phyloP scores from a whole-genome alignment of 2,888 invertebrate species.

The Augiades crinisus region DNA sequence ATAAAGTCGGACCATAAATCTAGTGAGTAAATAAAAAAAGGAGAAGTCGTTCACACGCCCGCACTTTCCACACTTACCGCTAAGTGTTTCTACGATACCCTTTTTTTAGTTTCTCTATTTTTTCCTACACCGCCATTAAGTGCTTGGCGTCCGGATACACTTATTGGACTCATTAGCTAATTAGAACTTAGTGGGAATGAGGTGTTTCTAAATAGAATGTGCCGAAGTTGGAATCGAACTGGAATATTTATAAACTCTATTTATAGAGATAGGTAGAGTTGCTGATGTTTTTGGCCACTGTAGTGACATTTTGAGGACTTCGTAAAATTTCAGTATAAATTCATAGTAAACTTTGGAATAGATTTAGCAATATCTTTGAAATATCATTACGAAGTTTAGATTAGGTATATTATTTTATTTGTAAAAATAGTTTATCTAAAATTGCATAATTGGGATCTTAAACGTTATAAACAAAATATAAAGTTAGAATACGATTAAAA shows the following conservation, averaged over 20 bases:
- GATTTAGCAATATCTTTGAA: too few relatives aligned
- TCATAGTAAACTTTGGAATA: too few relatives aligned
- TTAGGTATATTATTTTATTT: too few relatives aligned
- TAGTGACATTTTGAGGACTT: too few relatives aligned
- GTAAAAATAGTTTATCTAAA: too few relatives aligned
- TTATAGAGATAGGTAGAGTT: too few relatives aligned
- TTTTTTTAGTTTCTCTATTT: constrained; percentile 28
- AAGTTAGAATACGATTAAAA: too few relatives aligned
- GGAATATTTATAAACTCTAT: neutral
- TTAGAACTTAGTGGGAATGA: constrained; percentile 28
- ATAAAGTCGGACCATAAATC: neutral
- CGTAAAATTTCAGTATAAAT: too few relatives aligned
- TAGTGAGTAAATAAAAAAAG: constrained; percentile 14
- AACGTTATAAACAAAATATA: too few relatives aligned
- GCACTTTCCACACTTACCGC: constrained; percentile 22
- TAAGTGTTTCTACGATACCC: constrained; percentile 22
- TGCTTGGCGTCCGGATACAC: constrained; percentile 40
- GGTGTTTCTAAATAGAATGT: constrained; percentile 13
- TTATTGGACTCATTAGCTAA: constrained; percentile 39
- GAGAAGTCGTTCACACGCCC: constrained; percentile 10
- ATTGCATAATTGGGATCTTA: too few relatives aligned
- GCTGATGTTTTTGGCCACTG: too few relatives aligned
- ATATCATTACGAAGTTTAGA: too few relatives aligned
- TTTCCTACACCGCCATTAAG: constrained; percentile 49
- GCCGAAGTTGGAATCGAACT: neutral